Base-by-base conservation (phyloP, 2,888 invertebrate genomes). In the Pterostichus niger region DNA sequence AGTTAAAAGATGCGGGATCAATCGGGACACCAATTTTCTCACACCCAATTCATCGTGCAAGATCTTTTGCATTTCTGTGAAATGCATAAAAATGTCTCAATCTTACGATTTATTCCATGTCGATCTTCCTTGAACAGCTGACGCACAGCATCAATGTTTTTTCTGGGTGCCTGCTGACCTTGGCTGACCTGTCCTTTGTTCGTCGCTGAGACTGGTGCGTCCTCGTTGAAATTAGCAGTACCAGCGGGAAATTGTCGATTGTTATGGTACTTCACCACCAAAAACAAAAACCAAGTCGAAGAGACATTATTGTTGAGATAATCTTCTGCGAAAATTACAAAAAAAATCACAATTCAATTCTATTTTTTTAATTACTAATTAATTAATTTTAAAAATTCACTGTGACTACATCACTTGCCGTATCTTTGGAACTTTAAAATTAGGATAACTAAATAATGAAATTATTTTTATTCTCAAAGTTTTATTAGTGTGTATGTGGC, bases 161-260 rank as follows among this genome's bases (percentile, higher is more conserved):
- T 73, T 40, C 73, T 44, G 46, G 73, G 7, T 73, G 73, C 6
- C 9, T 40, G 73, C 73, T 46, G 73, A 40, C 46, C 17, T 73
- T 73, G 73, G 73, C 17, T 35, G 44, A 40, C 73, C 73, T 73
- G 46, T 24, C 15, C 75, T 46, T 0, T 7, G 24, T 40, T 75
- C 75, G 49, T 49, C 75, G 75, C 49, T 75, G 24, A 75, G 75
- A 44, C 75, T 73, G 49, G 24, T 75, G 49, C 17, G 49, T 44
- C 46, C 24, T 13, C 46, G 73, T 75, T 75, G 75, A 15, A 75
- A 46, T 75, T 75, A 13, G 46, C 49, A 44, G 49, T 75, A 75
- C 46, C 75, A 75, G 49, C 75, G 75, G 11, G 75, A 75, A 75
- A 75, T 75, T 75, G 75, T 75, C 5, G 75, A 75, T 49, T 49